phyloP scores from a whole-genome alignment of 2,888 invertebrate species.

The Torymus texanus region DNA sequence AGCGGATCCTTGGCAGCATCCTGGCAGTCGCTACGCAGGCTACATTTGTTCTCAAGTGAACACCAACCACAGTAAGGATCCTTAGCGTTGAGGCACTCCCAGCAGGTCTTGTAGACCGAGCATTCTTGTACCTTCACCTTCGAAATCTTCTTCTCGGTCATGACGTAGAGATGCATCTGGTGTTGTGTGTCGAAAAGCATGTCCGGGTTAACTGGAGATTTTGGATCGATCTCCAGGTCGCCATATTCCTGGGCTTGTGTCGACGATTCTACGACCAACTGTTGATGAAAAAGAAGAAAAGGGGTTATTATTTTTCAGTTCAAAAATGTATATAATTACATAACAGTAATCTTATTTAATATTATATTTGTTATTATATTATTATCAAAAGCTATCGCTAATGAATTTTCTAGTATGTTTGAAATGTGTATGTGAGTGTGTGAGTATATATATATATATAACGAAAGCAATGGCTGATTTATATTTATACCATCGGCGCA shows the following conservation, averaged over 20 bases:
- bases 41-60: slow-evolving; percentile 96
- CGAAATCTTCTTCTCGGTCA: slow-evolving; percentile 93
- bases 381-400: too few species aligned
- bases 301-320: background rate
- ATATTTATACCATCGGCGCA: too few species aligned
- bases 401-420: too few species aligned
- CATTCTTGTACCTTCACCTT: slow-evolving; percentile 97
- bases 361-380: too few species aligned
- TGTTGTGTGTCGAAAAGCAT: slow-evolving; percentile 94
- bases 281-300: slow-evolving; percentile 54
- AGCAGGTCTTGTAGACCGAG: slow-evolving; percentile 91
- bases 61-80: slow-evolving; percentile 99
- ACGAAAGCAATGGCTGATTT: too few species aligned
- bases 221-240: slow-evolving; percentile 89
- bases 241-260: slow-evolving; percentile 92
- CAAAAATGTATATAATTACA: background rate
- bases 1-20: slow-evolving; percentile 93
- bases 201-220: slow-evolving; percentile 90
- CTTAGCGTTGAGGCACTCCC: slow-evolving; percentile 93
- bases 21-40: slow-evolving; percentile 91
- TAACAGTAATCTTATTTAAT: too few species aligned
- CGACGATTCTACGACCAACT: slow-evolving; percentile 92
- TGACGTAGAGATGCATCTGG: slow-evolving; percentile 93
- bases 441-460: too few species aligned
- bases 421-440: too few species aligned